Percentiles rank a stretch among this genome's conserved stretches.
Conservation (phyloP, 1,140 invertebrate species). For the Drosophila bocqueti region DNA sequence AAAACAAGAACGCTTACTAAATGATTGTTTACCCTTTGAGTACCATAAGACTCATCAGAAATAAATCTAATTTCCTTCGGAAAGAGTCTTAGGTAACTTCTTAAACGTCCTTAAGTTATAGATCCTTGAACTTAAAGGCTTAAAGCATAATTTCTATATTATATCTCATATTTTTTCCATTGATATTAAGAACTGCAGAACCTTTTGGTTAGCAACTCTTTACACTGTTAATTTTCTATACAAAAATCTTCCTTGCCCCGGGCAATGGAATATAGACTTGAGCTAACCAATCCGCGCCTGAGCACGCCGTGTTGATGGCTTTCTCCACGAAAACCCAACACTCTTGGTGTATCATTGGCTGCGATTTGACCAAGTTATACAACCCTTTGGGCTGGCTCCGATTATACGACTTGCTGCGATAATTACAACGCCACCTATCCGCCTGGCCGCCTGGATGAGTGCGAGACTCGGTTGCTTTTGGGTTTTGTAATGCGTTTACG, state of each 20-base stretch:
- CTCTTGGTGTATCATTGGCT: conserved; percentile 9
- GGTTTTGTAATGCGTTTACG: conserved; percentile 38
- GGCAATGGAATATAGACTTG: conserved; percentile 11
- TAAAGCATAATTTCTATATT: not conserved
- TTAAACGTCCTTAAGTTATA: not conserved
- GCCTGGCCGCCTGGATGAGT: conserved; percentile 5
- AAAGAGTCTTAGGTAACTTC: too few species aligned
- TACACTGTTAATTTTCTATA: not conserved
- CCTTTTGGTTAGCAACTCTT: not conserved
- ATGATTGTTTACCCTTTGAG: not conserved
- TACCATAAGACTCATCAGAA: not conserved
- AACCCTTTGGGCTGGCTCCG: conserved; percentile 38
- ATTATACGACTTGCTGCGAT: conserved; percentile 60
- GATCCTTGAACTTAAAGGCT: not conserved
- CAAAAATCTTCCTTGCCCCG: conserved; percentile 7
- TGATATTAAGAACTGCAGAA: not conserved
- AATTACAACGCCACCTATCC: conserved; percentile 35
- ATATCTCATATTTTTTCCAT: not conserved
- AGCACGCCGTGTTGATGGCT: conserved; percentile 22
- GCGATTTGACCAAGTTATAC: conserved; percentile 45
- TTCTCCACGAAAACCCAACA: conserved; percentile 25
- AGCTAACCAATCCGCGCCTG: conserved; percentile 7
- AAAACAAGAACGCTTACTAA: not conserved
- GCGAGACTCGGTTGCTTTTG: conserved; percentile 1
- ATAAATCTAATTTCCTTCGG: not conserved